Base-by-base conservation (phyloP, 30 jellyfish, hydroid and myxozoan species). In the Aurelia sp. region DNA sequence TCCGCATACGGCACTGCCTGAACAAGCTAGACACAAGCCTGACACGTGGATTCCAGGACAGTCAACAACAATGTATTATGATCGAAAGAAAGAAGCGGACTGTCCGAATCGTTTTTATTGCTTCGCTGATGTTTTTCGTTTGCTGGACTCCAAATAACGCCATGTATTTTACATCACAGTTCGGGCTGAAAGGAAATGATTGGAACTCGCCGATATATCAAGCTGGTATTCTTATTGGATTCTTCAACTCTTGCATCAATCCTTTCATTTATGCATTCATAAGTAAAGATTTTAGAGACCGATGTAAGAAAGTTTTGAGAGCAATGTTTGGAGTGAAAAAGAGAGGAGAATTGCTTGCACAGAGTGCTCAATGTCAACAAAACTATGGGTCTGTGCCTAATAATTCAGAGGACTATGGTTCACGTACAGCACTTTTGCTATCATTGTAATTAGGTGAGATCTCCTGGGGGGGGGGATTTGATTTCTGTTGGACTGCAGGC, bases 201-300 rank as follows among this genome's bases (percentile, higher is more conserved):
- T 88, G 96, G 96, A 79, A 88, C 74, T 78, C 93, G 2, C 51
- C 20, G 37, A 23, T 81, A 4, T 88, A 71, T 52, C 96, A 88
- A 71, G 21, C 81, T 35, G 76, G 81, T 4, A 82, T 88, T 16
- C 51, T 88, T 37, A 58, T 88, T 4, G 69, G 89, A 64, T 67
- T 88, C 68, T 55, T 92, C 9, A 79, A 79, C 53, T 66, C 94
- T 12, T 88, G 92, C 71, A n/a, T 88, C 12, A 88, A 88, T 52
- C 96, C 96, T 1, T 44, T 88, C 48, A 55, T 88, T 16, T 88
- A 88, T 51, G 81, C 88, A 2, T 62, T 88, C 47, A 69, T 58
- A 69, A 79, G 93, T 48, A 18, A 57, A 58, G 81, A 69, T 53
- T 88, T 88, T 64, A 78, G 92, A 19, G 44, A 31, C 6, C 30